A percentile compares a stretch with the other conserved stretches of the same genome.
Evolutionary conservation across 2,113 vertebrate species (phyloP).

Genomic region (Hippocampus mohnikei): DNA sequence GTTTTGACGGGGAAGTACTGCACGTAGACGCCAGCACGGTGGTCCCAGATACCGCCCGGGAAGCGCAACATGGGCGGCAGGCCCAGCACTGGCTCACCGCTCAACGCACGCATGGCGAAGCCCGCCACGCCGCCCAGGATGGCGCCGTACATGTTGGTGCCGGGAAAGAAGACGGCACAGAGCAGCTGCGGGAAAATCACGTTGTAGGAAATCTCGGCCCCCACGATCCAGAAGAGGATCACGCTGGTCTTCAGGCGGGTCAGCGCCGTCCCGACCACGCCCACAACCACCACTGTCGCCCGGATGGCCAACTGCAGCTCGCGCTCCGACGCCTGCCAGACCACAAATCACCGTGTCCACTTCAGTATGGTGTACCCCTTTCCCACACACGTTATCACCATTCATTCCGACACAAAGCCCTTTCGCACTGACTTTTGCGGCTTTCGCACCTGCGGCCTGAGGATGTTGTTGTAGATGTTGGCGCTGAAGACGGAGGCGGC

Average conservation of each 20-base stretch:
- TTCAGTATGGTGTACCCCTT: no score
- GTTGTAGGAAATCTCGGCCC: constrained; percentile 56
- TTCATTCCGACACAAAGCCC: no score
- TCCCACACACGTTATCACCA: no score
- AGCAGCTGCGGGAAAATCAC: constrained; percentile 74
- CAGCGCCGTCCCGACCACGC: constrained; percentile 48
- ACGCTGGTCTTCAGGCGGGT: constrained; percentile 61
- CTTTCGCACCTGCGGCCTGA: constrained; percentile 26
- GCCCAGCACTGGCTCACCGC: constrained; percentile 62
- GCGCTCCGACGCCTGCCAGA: constrained; percentile 66
- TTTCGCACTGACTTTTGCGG: no score
- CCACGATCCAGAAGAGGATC: constrained; percentile 65
- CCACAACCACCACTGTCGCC: constrained; percentile 59
- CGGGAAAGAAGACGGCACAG: constrained; percentile 51
- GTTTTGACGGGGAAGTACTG: constrained; percentile 72
- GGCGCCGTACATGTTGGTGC: constrained; percentile 69
- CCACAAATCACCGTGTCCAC: no score
- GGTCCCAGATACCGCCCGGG: constrained; percentile 54
- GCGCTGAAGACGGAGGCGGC: constrained; percentile 48
- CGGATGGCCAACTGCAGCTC: constrained; percentile 71
- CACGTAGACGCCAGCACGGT: constrained; percentile 27
- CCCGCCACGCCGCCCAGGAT: constrained; percentile 60
- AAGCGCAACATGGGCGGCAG: constrained; percentile 57
- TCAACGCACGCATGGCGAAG: constrained; percentile 59
- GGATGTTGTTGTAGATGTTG: constrained; percentile 45